Evolutionary conservation across 2,888 invertebrate species (phyloP), one percentile per base, ranked within the genome.

Genomic region (Germaria angustata): DNA sequence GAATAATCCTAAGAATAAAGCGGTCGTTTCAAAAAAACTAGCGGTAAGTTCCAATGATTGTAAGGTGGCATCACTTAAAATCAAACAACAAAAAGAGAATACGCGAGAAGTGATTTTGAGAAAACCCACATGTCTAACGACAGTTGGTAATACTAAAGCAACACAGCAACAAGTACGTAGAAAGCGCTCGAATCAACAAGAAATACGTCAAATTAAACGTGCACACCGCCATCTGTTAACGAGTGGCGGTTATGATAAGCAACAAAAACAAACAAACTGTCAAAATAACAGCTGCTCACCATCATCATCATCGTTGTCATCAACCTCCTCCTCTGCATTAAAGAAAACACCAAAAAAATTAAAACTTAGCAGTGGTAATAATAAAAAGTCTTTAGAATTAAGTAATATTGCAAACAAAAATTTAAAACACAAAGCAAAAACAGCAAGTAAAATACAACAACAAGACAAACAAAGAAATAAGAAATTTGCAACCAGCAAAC

Each of bases 151-250:
- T 57, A 32, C 71, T 32, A 77, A 63, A 68, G 22, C 66, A 51
- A 15, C 46, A 66, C 77, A 76, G 63, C 69, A 73, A 77, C 69
- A 80, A 76, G 76, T 78, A 36, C 85, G 84, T 51, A 88, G 90
- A 44, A 87, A 87, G 15, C 90, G 90, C 65, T 84, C 86, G 39
- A 85, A 89, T 46, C 85, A 85, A 44, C 85, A 86, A 80, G 86
- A 86, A 84, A 88, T 87, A 63, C 88, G 90, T 72, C 88, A 89
- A 86, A 87, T 90, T 68, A 90, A 90, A 84, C 90, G 90, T n/a
- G 90, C 90, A 2, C 88, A 91, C 82, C 90, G 90, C 85, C 90
- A 91, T 87, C 88, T 91, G 76, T 85, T 91, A 82, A 90, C 90
- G 6, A 90, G 90, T 85, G 88, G 88, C 53, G 90, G 90, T 71